phyloP scores from a whole-genome alignment of 2,113 vertebrate species.

The Percina caprodes region DNA sequence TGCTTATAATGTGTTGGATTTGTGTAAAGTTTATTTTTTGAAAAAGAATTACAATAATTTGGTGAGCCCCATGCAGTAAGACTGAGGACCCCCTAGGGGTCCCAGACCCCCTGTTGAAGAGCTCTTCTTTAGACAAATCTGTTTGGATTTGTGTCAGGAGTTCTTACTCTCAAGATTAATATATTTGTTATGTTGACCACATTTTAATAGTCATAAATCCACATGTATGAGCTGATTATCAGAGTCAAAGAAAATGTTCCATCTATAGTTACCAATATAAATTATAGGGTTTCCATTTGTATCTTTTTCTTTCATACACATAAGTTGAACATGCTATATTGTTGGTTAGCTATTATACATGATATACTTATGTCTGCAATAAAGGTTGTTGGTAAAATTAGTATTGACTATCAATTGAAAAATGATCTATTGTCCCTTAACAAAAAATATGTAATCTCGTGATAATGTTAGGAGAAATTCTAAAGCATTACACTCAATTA shows the following conservation, averaged over 20 bases:
- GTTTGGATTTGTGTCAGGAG: not conserved
- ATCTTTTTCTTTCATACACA: not conserved
- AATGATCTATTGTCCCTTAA: not conserved
- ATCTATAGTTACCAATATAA: not conserved
- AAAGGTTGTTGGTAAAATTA: no score
- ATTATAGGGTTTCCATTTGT: no score
- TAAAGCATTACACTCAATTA: not conserved
- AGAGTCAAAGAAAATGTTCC: not conserved
- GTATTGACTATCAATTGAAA: not conserved
- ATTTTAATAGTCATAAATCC: not conserved
- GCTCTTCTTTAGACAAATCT: not conserved
- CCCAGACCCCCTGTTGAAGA: no score
- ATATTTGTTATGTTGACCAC: not conserved
- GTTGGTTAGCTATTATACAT: not conserved
- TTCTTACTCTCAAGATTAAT: not conserved
- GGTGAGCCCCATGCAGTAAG: no score
- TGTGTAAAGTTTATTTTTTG: no score
- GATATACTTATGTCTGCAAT: not conserved
- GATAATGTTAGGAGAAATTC: no score
- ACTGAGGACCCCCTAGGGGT: no score
- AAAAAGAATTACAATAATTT: no score
- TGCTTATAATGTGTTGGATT: no score
- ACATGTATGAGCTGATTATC: not conserved
- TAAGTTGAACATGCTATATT: not conserved
- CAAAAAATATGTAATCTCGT: no score